Evolutionary conservation across 1,140 invertebrate species (phyloP).

Genomic region (Chionoecetes opilio): DNA sequence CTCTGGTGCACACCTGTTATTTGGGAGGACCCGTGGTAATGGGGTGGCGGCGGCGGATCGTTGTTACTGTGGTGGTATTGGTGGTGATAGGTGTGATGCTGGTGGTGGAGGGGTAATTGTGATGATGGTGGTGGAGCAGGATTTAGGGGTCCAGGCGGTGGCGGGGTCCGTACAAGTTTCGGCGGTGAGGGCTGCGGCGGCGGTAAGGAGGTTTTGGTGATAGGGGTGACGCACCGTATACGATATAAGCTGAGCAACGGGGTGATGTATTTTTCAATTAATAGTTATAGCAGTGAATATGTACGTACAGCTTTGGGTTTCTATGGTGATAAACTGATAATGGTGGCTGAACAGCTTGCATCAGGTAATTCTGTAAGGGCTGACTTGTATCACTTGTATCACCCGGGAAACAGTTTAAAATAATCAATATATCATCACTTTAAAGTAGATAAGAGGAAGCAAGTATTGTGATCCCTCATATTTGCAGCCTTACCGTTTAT

Average conservation of each 20-base stretch:
- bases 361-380: no score
- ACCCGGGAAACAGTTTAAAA: no score
- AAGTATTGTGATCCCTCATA: no score
- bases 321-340: no score
- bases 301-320: not conserved
- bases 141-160: not conserved
- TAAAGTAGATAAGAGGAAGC: no score
- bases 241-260: no score
- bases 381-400: no score
- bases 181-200: not conserved
- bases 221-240: not conserved
- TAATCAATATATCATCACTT: no score
- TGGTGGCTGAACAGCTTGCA: no score
- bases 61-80: constrained; percentile 28
- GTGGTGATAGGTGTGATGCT: constrained; percentile 12
- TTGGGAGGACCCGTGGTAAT: constrained; percentile 39
- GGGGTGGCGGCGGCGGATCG: not conserved
- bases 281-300: not conserved
- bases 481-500: no score
- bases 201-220: not conserved
- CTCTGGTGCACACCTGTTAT: constrained; percentile 31
- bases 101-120: not conserved
- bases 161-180: not conserved
- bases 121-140: not conserved
- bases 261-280: not conserved